A percentile compares a stretch with the other conserved stretches of the same genome.
phyloP scores from a whole-genome alignment of 2,797 vertebrate species.

The Gallinago stenura region DNA sequence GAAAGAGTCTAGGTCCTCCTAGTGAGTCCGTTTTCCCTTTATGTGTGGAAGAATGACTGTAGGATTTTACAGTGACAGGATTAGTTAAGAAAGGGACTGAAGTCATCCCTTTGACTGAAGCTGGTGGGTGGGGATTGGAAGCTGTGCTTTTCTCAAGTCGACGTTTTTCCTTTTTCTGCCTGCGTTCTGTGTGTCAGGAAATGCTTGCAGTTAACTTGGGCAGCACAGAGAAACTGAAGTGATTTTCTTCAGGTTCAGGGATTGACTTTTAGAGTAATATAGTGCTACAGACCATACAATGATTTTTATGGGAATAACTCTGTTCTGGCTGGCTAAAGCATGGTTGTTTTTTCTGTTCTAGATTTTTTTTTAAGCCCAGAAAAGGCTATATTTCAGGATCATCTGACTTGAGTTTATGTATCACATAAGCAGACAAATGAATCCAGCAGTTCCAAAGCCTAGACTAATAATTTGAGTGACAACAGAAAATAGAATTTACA shows the following conservation, averaged over 20 bases:
- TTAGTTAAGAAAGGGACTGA: constrained; percentile 74
- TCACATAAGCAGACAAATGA: neutral
- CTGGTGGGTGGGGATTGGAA: constrained; percentile 72
- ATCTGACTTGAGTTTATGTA: neutral
- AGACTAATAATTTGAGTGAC: neutral
- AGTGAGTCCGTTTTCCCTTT: constrained; percentile 75
- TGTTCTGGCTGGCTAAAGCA: neutral
- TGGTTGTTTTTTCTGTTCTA: neutral
- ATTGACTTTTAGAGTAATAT: neutral
- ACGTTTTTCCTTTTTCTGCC: constrained; percentile 55
- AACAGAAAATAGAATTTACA: neutral
- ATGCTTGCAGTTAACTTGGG: constrained; percentile 51
- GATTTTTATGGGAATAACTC: neutral
- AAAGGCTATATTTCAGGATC: neutral
- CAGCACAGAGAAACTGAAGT: constrained; percentile 32
- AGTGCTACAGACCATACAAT: neutral
- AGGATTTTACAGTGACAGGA: constrained; percentile 81
- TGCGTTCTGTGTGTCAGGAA: constrained; percentile 57
- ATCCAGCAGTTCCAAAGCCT: neutral
- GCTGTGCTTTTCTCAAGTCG: constrained; percentile 47
- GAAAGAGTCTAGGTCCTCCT: constrained; percentile 83
- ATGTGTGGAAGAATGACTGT: constrained; percentile 86
- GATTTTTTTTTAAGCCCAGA: neutral
- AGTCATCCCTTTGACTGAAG: constrained; percentile 75
- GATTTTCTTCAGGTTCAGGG: neutral